Evolutionary conservation across 2,113 vertebrate genomes (phyloP), one percentile per base, ranked within the genome.

Genomic region (Bombycilla garrulus): DNA sequence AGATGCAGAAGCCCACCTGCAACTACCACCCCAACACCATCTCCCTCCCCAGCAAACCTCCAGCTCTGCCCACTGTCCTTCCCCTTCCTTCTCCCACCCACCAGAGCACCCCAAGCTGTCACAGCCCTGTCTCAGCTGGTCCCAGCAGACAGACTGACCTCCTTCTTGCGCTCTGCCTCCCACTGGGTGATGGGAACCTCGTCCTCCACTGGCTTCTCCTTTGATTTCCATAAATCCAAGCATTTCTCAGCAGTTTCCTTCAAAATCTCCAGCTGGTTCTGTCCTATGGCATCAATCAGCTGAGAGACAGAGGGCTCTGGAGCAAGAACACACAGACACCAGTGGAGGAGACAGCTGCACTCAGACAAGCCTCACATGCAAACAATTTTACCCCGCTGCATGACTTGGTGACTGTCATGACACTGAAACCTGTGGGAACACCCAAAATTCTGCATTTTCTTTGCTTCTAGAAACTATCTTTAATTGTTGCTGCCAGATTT

Each of bases 301-400:
- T 97, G 95, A 35, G 95, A 94, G 56, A 97, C 58, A 10, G 90
- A 96, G 6, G 92, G 82, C 22, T 94, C 96, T 97, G 83, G 31
- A 90, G 31, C 5, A n/a, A 70, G 33, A 93, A 64, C 13, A 77
- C 11, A 18, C 0, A 9, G 38, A 31, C 0, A 8, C 18, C 31
- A 70, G 33, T 35, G 47, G 25, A 88, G 38, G 42, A 83, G 58
- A 70, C 67, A 53, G 50, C 31, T 48, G 18, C 42, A 70, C 4
- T 45, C 69, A 74, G 38, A 38, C 33, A 72, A 72, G 28, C 31
- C 70, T 62, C 56, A 13, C 16, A 11, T 25, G 18, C 31, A 72
- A 90, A 72, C 5, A 15, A 20, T 71, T 78, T 23, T 48, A 51
- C 38, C 36, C 38, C 66, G 38, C 31, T 77, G 25, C 17, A 1